These are phyloP conservation scores for Ammodytes marinus DNA, from an alignment of 2,113 vertebrate species.

Conservation along the genomic window DNA sequence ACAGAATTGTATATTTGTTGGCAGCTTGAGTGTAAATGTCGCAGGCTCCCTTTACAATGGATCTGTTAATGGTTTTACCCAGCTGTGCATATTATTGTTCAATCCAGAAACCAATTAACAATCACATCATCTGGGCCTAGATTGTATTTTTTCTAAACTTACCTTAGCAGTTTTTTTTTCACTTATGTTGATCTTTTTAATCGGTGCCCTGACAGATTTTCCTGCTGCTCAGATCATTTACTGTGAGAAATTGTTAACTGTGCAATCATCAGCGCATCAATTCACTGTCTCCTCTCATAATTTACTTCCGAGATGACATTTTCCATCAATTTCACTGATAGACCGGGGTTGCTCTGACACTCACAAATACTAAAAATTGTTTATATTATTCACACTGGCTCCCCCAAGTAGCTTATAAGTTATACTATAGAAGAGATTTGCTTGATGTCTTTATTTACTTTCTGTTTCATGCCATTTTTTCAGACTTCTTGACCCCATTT, in stretches of 20 bases:
- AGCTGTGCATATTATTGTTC: conserved; percentile 60
- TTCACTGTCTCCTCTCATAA: neutral
- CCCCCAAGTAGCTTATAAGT: neutral
- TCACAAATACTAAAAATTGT: too few species aligned
- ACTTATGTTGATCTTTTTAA: conserved; percentile 32
- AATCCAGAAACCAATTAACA: conserved; percentile 50
- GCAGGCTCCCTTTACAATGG: conserved; percentile 3
- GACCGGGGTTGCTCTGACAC: neutral
- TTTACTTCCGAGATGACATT: conserved; percentile 3
- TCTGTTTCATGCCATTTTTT: neutral
- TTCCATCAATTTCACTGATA: neutral
- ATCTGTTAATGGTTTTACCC: conserved; percentile 60
- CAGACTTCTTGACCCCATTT: neutral
- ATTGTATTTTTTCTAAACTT: neutral
- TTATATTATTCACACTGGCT: neutral
- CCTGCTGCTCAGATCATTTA: conserved; percentile 27
- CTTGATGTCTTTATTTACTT: neutral
- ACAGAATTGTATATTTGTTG: conserved; percentile 45
- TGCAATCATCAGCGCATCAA: conserved; percentile 31
- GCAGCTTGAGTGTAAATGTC: conserved; percentile 32
- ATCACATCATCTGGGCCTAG: conserved; percentile 30
- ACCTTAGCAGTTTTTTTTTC: conserved; percentile 26
- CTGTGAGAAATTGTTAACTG: conserved; percentile 32
- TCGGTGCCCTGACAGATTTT: conserved; percentile 23
- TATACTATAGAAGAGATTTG: neutral